Evolutionary conservation across 2,888 invertebrate genomes (phyloP).

Genomic region (Branchellion lobata): DNA sequence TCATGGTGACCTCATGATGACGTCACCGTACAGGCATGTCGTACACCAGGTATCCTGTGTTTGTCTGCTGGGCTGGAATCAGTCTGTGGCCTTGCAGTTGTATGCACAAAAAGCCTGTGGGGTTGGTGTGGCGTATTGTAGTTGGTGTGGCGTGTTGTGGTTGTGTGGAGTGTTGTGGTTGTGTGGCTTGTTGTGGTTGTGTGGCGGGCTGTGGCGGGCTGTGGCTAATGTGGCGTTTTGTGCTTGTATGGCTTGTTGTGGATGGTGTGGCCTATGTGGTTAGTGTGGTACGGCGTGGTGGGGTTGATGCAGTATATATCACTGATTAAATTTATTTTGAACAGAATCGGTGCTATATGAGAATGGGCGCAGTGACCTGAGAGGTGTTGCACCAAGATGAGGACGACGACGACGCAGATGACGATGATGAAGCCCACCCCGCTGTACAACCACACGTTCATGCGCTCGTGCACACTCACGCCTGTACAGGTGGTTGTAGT

Average conservation of each 20-base stretch:
- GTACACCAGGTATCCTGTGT: background rate
- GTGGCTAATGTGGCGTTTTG: too few species aligned
- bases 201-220: too few species aligned
- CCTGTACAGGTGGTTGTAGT: conserved; percentile 9
- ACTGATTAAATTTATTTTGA: too few species aligned
- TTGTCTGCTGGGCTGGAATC: background rate
- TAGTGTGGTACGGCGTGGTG: too few species aligned
- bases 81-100: background rate
- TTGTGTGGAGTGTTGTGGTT: too few species aligned
- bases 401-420: background rate
- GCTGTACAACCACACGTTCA: conserved; percentile 40
- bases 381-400: conserved; percentile 27
- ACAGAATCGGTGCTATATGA: background rate
- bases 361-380: background rate
- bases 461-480: conserved; percentile 32
- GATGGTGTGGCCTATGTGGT: too few species aligned
- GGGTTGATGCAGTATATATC: too few species aligned
- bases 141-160: background rate
- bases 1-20: too few species aligned
- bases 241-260: too few species aligned
- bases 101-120: background rate
- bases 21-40: conserved; percentile 13
- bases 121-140: background rate
- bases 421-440: conserved; percentile 36
- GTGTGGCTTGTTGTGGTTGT: too few species aligned